Percentiles rank a stretch among this genome's conserved stretches.
phyloP scores from a whole-genome alignment of 2,113 vertebrate species.

The Nycticorax nycticorax region DNA sequence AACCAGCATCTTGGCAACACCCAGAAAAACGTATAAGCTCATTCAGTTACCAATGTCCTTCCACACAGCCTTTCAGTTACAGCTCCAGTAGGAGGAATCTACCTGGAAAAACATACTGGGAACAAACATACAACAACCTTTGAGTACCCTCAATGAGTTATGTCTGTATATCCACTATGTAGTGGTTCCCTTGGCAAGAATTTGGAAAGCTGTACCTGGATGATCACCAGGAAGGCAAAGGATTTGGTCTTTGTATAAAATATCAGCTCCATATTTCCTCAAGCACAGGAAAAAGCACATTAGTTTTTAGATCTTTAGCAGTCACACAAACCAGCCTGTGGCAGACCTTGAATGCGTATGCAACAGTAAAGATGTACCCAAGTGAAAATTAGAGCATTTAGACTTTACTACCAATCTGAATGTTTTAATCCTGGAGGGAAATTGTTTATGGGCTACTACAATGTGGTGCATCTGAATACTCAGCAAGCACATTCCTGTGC shows the following conservation, averaged over 20 bases:
- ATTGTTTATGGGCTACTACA: neutral
- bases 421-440: neutral
- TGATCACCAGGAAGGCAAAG: neutral
- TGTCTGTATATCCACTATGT: neutral
- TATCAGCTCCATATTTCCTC: neutral
- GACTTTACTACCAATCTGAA: neutral
- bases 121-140: fast-evolving
- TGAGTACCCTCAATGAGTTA: neutral
- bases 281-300: neutral
- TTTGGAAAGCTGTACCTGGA: neutral
- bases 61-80: neutral
- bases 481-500: fast-evolving
- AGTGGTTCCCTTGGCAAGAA: neutral
- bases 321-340: neutral
- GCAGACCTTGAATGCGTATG: neutral
- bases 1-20: neutral
- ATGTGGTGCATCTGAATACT: neutral
- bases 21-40: neutral
- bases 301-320: neutral
- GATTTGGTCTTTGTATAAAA: neutral
- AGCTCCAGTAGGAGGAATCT: neutral
- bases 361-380: neutral
- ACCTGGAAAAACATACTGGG: neutral
- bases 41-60: neutral
- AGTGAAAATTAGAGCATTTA: neutral